phyloP scores from a whole-genome alignment of 2,113 vertebrate species.

The Passer domesticus region DNA sequence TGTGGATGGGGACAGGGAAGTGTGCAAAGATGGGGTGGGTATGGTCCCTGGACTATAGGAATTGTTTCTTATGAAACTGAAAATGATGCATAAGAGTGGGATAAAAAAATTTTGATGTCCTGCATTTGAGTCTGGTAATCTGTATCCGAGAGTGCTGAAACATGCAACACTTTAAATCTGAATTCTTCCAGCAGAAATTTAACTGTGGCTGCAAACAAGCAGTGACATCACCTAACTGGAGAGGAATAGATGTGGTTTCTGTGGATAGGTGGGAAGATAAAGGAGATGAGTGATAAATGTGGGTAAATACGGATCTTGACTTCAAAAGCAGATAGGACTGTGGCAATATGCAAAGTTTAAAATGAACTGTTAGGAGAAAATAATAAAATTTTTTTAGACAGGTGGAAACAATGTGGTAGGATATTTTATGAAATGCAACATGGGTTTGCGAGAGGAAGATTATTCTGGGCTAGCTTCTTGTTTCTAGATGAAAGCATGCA shows the following conservation, averaged over 20 bases:
- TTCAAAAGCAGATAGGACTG: not conserved
- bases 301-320: not conserved
- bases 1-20: not conserved
- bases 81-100: not conserved
- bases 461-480: not conserved
- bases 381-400: not conserved
- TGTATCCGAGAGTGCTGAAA: not conserved
- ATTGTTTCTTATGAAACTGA: not conserved
- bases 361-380: not conserved
- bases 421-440: rapidly evolving
- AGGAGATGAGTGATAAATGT: not conserved
- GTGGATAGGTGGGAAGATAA: not conserved
- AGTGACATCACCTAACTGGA: not conserved
- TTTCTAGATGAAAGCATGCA: not conserved
- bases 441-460: rapidly evolving
- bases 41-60: not conserved
- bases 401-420: not conserved
- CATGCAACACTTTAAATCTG: not conserved
- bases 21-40: not conserved
- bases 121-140: not conserved
- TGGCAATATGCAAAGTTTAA: not conserved
- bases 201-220: not conserved
- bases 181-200: not conserved
- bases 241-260: not conserved
- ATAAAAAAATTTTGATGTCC: not conserved